Evolutionary conservation across 2,113 vertebrate genomes (phyloP).

Genomic region (Strigops habroptila): DNA sequence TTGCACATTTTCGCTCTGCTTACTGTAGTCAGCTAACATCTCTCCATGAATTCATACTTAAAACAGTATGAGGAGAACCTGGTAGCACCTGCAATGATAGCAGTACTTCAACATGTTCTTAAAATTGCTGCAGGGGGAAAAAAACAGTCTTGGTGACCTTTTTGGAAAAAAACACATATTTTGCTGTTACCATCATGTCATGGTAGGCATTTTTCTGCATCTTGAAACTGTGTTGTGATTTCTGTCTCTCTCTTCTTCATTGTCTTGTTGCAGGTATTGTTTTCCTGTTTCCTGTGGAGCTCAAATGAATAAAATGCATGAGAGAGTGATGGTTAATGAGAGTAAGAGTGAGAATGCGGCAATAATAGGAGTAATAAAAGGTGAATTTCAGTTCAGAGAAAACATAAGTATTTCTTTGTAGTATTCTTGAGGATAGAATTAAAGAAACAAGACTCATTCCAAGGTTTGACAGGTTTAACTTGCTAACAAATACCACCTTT

Average conservation of each 20-base stretch:
- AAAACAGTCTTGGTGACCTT: background rate
- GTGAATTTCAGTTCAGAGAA: background rate
- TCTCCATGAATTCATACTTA: background rate
- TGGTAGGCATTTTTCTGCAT: background rate
- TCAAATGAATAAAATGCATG: background rate
- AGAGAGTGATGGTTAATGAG: background rate
- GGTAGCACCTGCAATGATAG: background rate
- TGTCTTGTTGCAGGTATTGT: background rate
- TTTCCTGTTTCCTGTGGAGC: background rate
- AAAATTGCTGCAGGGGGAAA: background rate
- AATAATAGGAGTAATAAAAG: background rate
- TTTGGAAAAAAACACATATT: rapidly evolving
- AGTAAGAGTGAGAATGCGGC: background rate
- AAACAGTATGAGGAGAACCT: background rate
- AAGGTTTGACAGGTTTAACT: background rate
- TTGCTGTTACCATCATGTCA: background rate
- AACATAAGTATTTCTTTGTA: background rate
- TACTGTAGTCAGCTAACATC: background rate
- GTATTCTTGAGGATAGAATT: background rate
- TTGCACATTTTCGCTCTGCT: background rate
- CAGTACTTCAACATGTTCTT: background rate
- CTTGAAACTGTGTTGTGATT: background rate
- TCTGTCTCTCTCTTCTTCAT: background rate
- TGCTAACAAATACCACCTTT: background rate
- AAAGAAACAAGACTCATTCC: background rate